Evolutionary conservation across 2,888 invertebrate genomes (phyloP), one percentile per base, ranked within the genome.

Genomic region (Cheilosia urbana): DNA sequence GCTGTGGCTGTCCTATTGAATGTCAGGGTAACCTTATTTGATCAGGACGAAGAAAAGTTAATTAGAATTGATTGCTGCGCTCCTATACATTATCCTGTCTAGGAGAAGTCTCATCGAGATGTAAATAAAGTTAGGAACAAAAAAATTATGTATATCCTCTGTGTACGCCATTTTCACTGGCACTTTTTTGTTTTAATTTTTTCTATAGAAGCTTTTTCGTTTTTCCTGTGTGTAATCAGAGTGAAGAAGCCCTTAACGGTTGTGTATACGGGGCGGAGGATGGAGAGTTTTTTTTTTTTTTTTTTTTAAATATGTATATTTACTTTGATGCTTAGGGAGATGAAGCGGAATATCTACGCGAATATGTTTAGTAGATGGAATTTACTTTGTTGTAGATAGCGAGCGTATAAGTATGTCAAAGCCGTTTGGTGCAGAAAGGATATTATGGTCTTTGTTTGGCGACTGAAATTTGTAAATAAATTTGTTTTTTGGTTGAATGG

Each of bases 161-260:
- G 17, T 60, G 15, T 57, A 57, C 81, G 69, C 76, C 81, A 81
- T 81, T 81, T 80, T 80, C 57, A 37, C 57, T 57, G 68, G 34
- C 27, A 24, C 40, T 81, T 68, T 42, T 72, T 24, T 71, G 55
- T 42, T 47, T 9, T 30, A 42, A 19, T 21, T 62, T 51, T 57
- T 65, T 66, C 42, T 37, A 27, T 30, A 17, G 40, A 42, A 77
- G 72, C 71, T 82, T 82, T 82, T 76, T 49, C 55, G 66, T 81
- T 75, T 63, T 45, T 78, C 30, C 60, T 76, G 15, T 68, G 49
- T 76, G 49, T 6, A 24, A 47, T 53, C 60, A n/a, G 24, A 60
- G 42, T 40, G 21, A 47, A 66, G 62, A 49, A 69, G 49, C 75
- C 69, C 69, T 60, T 58, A 58, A 71, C 58, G 75, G 71, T 51